These are phyloP conservation scores for Enteromius viviparus DNA, from an alignment of 2,797 vertebrate genomes.

Conservation along the genomic window DNA sequence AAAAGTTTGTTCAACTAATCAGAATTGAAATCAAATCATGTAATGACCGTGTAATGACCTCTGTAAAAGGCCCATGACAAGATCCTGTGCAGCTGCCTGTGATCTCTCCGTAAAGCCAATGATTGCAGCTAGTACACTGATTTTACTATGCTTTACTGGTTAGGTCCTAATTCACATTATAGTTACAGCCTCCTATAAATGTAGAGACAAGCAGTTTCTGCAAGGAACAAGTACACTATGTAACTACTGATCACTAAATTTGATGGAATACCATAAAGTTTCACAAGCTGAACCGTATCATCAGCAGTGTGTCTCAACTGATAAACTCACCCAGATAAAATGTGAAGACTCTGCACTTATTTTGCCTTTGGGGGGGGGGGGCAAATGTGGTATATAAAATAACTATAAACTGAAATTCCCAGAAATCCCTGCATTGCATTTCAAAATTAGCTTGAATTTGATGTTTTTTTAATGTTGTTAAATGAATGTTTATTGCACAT, in stretches of 20 bases:
- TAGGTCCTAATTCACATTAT: slow-evolving; percentile 20
- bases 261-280: slow-evolving; percentile 56
- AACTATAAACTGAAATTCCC: no score
- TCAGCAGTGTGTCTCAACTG: background rate
- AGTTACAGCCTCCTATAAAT: slow-evolving; percentile 31
- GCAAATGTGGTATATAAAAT: background rate
- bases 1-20: background rate
- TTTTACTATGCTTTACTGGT: slow-evolving; percentile 7
- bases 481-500: no score
- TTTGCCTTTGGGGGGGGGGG: background rate
- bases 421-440: no score
- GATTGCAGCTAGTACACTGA: background rate
- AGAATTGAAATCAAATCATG: background rate
- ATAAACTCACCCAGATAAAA: background rate
- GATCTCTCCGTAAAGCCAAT: background rate
- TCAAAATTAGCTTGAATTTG: no score
- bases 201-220: background rate
- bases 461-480: no score
- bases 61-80: background rate
- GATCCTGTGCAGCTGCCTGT: background rate
- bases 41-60: background rate
- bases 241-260: slow-evolving; percentile 54
- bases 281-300: slow-evolving; percentile 27
- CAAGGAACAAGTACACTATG: slow-evolving; percentile 17
- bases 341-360: background rate